Base-by-base conservation (phyloP, 2,113 vertebrate species). In the Heterocephalus glaber region DNA sequence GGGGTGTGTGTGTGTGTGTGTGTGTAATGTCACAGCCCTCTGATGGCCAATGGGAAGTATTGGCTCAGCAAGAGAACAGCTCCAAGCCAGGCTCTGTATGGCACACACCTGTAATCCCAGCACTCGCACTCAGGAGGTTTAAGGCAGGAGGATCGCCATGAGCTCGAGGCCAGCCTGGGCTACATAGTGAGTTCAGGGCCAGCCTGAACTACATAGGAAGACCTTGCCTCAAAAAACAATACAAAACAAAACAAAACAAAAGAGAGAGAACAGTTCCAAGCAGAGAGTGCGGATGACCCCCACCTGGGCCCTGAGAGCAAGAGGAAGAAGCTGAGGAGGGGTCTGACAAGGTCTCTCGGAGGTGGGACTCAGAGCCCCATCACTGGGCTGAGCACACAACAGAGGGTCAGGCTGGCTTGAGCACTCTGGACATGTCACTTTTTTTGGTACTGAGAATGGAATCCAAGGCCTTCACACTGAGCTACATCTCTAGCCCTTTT, bases 1-100 rank as follows among this genome's bases (percentile, higher is more conserved):
- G 47, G 5, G 14, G 98, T 49, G 56, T 58, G 56, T 58, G 16
- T 58, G 56, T 5, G 98, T 94, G 97, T 96, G 30, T 85, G n/a
- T 72, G 11, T 44, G 44, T 52, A 92, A 74, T 56, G n/a, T 94
- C 49, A 74, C 81, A 52, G 1, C 17, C 47, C 16, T 79, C 85
- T 72, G 35, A 60, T 24, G 6, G 52, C 66, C 14, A 60, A 22
- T 58, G 76, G 38, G 44, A 89, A 82, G 30, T 60, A 80, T 47
- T 63, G 24, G 52, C 49, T 92, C 22, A 54, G 26, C 61, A 19
- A 72, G 81, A 74, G 66, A 70, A 20, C 70, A 20, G 16, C 38
- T 87, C 17, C 61, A 58, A 24, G 74, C 47, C 9, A 9, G 47
- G 47, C 47, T 49, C 9, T 5, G 47, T n/a, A n/a, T 49, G 47